Percentiles rank a stretch among this genome's conserved stretches.
Evolutionary conservation across 2,797 vertebrate species (phyloP).

Genomic region (Neostethus bicornis): DNA sequence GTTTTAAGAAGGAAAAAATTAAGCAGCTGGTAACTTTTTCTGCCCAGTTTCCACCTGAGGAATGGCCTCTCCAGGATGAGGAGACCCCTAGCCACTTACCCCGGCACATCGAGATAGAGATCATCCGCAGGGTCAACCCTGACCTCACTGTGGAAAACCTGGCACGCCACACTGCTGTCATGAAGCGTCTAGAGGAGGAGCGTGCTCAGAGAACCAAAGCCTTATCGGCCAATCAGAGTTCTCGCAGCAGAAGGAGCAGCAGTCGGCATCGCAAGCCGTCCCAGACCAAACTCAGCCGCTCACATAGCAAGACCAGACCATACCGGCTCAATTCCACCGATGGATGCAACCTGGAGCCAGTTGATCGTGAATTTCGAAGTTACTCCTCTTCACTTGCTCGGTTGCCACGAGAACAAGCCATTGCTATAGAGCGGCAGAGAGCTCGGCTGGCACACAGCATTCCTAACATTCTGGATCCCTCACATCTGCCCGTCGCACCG

Average conservation of each 20-base stretch:
- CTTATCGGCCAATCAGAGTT: constrained; percentile 93
- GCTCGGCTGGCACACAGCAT: constrained; percentile 92
- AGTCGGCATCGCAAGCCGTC: constrained; percentile 91
- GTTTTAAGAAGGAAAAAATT: constrained; percentile 98
- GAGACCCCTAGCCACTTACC: constrained; percentile 91
- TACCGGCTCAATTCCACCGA: constrained; percentile 89
- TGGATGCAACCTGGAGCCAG: constrained; percentile 87
- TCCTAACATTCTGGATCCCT: constrained; percentile 88
- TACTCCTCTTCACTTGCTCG: constrained; percentile 90
- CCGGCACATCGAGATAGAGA: constrained; percentile 95
- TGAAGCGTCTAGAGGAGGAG: constrained; percentile 98
- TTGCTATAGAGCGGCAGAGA: constrained; percentile 89
- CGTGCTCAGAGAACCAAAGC: constrained; percentile 94
- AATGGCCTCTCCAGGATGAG: constrained; percentile 96
- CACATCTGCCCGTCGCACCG: constrained; percentile 89
- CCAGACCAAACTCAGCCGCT: constrained; percentile 88
- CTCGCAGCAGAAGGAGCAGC: constrained; percentile 91
- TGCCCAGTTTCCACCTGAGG: constrained; percentile 96
- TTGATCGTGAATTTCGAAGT: constrained; percentile 90
- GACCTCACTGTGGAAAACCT: constrained; percentile 98
- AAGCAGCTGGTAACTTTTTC: constrained; percentile 97
- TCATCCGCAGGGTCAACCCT: constrained; percentile 97
- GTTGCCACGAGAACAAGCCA: constrained; percentile 90
- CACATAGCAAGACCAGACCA: constrained; percentile 93
- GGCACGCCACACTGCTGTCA: constrained; percentile 95